A percentile compares a stretch with the other conserved stretches of the same genome.
Conservation (phyloP, 2,113 vertebrate species). For the Noctilio leporinus region DNA sequence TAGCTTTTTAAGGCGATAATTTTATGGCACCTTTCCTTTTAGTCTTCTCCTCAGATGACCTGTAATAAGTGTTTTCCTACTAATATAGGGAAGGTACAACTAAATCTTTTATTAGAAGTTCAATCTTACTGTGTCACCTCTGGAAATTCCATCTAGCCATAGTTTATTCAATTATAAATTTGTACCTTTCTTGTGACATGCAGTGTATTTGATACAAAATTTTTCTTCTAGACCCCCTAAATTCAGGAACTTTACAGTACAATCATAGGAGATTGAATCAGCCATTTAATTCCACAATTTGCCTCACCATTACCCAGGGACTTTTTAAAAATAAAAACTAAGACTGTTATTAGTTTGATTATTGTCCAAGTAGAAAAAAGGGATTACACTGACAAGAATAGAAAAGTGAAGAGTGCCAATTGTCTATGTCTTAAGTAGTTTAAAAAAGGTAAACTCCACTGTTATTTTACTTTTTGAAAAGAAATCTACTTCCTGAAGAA, state of each 20-base stretch:
- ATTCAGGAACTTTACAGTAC: constrained; percentile 25
- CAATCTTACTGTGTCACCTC: background rate
- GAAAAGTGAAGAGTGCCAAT: constrained; percentile 63
- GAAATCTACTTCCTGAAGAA: background rate
- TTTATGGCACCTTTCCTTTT: background rate
- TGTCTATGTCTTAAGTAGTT: constrained; percentile 19
- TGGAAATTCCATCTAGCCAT: background rate
- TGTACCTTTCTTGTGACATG: constrained; percentile 5
- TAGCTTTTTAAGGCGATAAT: background rate
- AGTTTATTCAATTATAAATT: constrained; percentile 14
- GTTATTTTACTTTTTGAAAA: background rate
- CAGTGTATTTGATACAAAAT: constrained; percentile 37
- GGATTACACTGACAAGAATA: constrained; percentile 65
- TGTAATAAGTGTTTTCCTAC: background rate
- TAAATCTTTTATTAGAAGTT: background rate
- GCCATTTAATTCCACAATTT: constrained; percentile 65
- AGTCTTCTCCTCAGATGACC: background rate
- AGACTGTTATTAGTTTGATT: constrained; percentile 55
- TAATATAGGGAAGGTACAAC: background rate
- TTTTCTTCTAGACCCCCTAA: constrained; percentile 29
- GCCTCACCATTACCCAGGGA: constrained; percentile 55
- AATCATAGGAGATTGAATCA: constrained; percentile 72
- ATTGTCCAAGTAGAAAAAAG: constrained; percentile 72
- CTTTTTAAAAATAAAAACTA: constrained; percentile 79
- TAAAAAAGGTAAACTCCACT: background rate